Base-by-base conservation (phyloP, 2,888 invertebrate species). In the Tenthredo amoena region DNA sequence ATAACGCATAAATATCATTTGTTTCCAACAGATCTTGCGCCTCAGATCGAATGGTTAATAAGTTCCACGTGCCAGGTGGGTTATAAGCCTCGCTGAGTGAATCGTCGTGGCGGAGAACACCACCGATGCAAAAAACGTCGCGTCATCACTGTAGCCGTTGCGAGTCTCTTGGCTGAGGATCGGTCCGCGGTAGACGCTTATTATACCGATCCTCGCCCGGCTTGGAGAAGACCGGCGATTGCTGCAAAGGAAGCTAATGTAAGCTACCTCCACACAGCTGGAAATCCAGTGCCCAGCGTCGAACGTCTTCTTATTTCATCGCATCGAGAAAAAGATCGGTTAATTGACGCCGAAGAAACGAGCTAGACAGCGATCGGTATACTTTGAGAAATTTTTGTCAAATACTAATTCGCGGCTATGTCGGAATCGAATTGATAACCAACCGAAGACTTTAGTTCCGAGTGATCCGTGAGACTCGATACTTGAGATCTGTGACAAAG, bases 111-210 rank as follows among this genome's bases (percentile, higher is more conserved):
- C 58, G 62, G 50, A 40, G 40, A 37, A n/a, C 58, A 58, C 47
- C 81, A 81, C 37, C 40, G 81, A 81, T 81, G 81, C 62, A 81
- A 81, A 81, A 81, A 81, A 50, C 40, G 81, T 81, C 81, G 81
- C 81, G 81, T 81, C 81, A 81, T 81, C 81, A 81, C 37, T 26
- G 77, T 31, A 21, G 79, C 79, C n/a, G 79, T 37, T 55, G 79
- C 40, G 37, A 62, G 58, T 58, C 62, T 10, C 81, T 81, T 81
- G 50, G 55, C 21, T 40, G 79, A 62, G 79, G 62, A 37, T 79
- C 79, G 79, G 81, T 81, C 50, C 81, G 81, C 81, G 40, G 81
- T 62, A 81, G 81, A 81, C 81, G 81, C 81, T 81, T 81, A 81
- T 81, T 81, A 62, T 81, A 81, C 81, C 81, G 81, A 81, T 81